These are phyloP conservation scores for Vanessa cardui DNA, from an alignment of 2,888 invertebrate genomes.

Conservation along the genomic window DNA sequence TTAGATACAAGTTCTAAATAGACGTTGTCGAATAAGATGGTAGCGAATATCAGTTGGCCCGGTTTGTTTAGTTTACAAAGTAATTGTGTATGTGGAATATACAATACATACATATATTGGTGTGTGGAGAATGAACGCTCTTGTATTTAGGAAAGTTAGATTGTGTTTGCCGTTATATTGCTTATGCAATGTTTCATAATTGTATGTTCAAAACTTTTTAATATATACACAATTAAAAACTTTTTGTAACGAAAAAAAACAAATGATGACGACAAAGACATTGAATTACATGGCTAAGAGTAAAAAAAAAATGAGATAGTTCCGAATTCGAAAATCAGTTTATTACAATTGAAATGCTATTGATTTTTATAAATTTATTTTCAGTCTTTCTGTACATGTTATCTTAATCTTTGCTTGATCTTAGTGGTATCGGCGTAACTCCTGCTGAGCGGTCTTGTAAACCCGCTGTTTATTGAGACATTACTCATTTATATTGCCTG, in stretches of 20 bases:
- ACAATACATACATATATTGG: too few relatives aligned
- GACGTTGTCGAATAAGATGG: slow-evolving; percentile 22
- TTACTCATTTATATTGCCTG: slow-evolving; percentile 50
- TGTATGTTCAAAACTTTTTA: neutral
- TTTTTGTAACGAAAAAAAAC: neutral
- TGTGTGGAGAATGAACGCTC: too few relatives aligned
- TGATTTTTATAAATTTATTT: neutral
- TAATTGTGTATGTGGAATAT: slow-evolving; percentile 2
- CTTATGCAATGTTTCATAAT: neutral
- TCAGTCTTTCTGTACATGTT: slow-evolving; percentile 18
- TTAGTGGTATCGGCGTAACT: slow-evolving; percentile 20
- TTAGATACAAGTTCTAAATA: slow-evolving; percentile 22
- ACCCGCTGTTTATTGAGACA: slow-evolving; percentile 51
- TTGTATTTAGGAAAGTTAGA: too few relatives aligned
- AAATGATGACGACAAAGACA: too few relatives aligned
- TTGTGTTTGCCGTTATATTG: slow-evolving; percentile 11
- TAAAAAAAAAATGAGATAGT: neutral
- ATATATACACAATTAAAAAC: neutral
- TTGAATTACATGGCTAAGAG: neutral
- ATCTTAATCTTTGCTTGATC: slow-evolving; percentile 24
- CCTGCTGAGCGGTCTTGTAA: slow-evolving; percentile 37
- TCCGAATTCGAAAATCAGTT: neutral
- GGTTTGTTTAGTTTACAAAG: slow-evolving; percentile 10
- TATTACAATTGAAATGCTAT: neutral
- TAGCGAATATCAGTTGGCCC: slow-evolving; percentile 16